phyloP scores from a whole-genome alignment of 2,113 vertebrate species.

The Microcebus jonahi region DNA sequence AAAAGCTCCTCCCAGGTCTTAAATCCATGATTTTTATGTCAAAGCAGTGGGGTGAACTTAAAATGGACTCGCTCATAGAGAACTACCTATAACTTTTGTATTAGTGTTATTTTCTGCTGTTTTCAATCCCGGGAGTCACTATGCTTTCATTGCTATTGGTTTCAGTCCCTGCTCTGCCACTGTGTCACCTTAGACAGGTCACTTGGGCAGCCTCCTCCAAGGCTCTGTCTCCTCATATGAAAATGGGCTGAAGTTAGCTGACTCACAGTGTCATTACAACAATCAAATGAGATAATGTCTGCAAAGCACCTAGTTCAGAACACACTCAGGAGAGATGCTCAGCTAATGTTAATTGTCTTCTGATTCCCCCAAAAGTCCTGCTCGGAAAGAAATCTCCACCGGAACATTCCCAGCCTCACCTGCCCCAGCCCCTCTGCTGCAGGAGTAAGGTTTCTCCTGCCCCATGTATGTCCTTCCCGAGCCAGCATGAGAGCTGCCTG shows the following conservation, averaged over 20 bases:
- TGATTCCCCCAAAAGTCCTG: neutral
- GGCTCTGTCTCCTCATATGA: neutral
- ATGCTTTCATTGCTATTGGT: neutral
- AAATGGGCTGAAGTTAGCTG: conserved; percentile 5
- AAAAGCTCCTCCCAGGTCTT: neutral
- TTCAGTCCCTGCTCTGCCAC: neutral
- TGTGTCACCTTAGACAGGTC: conserved; percentile 51
- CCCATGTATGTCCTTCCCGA: neutral
- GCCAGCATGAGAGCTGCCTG: neutral
- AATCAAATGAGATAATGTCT: conserved; percentile 75
- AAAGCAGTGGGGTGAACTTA: neutral
- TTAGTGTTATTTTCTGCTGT: neutral
- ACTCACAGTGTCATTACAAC: conserved; percentile 52
- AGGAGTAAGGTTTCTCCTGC: neutral
- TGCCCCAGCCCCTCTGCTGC: neutral
- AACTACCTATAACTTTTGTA: conserved; percentile 36
- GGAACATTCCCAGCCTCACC: neutral
- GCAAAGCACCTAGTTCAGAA: neutral
- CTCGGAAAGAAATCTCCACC: neutral
- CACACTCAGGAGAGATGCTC: neutral
- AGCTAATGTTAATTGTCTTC: neutral
- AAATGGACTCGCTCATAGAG: neutral
- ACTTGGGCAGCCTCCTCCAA: neutral
- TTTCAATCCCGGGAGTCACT: neutral
- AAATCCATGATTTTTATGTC: conserved; percentile 28